Evolutionary conservation across 53 echinoderm and acorn worm species (phyloP).

Genomic region (Holothuria scabra): DNA sequence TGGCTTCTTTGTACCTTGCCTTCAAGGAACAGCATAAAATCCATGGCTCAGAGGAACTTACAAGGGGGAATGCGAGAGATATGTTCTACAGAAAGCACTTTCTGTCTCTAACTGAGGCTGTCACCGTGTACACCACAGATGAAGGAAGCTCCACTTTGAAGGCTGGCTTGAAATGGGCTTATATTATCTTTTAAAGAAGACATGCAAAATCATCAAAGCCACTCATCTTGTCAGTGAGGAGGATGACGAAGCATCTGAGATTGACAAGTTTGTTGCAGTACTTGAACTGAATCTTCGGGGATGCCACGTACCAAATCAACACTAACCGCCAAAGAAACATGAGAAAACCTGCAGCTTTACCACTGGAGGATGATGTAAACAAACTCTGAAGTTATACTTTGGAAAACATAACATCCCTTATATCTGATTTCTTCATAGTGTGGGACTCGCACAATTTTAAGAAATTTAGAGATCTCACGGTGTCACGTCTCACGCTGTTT

Average conservation of each 20-base stretch:
- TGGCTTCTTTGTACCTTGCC: slow-evolving; percentile 51
- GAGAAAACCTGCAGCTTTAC: slow-evolving; percentile 60
- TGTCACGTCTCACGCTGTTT: slow-evolving; percentile 27
- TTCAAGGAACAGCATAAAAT: slow-evolving; percentile 54
- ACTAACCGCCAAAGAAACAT: slow-evolving; percentile 57
- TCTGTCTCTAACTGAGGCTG: slow-evolving; percentile 56
- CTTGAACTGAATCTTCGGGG: slow-evolving; percentile 67
- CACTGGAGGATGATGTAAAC: slow-evolving; percentile 68
- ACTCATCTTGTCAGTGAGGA: slow-evolving; percentile 53
- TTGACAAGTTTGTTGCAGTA: slow-evolving; percentile 76
- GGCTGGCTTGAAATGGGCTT: slow-evolving; percentile 59
- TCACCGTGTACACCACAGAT: slow-evolving; percentile 56
- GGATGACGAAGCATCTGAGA: slow-evolving; percentile 51
- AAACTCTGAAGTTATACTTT: slow-evolving; percentile 43
- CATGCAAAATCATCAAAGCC: slow-evolving; percentile 62
- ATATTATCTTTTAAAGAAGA: slow-evolving; percentile 69
- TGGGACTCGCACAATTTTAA: slow-evolving; percentile 15
- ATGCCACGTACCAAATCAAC: slow-evolving; percentile 62
- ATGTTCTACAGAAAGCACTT: slow-evolving; percentile 71
- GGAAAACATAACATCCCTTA: neutral
- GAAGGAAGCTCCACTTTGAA: slow-evolving; percentile 46
- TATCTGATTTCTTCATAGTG: neutral
- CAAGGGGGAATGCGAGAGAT: slow-evolving; percentile 54
- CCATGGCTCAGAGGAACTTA: slow-evolving; percentile 9
- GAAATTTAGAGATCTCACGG: neutral